These are phyloP conservation scores for Leucopsar rothschildi DNA, from an alignment of 2,113 vertebrate genomes.

Conservation along the genomic window DNA sequence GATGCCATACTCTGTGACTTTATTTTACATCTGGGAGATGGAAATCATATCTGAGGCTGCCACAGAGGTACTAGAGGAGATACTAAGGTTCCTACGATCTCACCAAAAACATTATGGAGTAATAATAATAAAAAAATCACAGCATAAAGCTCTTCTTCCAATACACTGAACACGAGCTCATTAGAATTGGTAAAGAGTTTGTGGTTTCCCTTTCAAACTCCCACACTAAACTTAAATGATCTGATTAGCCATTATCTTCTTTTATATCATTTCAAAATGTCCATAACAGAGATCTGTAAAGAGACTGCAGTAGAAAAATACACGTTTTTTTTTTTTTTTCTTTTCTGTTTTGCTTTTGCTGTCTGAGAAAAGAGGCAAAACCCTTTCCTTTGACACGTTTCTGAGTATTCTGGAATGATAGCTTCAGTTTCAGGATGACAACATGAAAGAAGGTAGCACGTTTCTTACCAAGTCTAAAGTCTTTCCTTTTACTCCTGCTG, in stretches of 20 bases:
- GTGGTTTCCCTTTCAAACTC: constrained; percentile 53
- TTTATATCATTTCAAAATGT: constrained; percentile 22
- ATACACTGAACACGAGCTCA: background rate
- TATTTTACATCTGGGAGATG: background rate
- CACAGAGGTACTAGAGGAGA: background rate
- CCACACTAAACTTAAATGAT: constrained; percentile 17
- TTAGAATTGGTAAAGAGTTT: constrained; percentile 25
- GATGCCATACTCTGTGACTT: background rate
- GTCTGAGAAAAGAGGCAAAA: constrained; percentile 47
- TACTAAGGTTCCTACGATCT: background rate
- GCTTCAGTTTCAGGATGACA: constrained; percentile 56
- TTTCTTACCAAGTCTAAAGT: background rate
- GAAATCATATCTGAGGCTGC: background rate
- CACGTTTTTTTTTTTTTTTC: background rate
- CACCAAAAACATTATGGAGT: background rate
- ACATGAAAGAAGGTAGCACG: background rate
- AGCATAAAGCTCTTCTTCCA: constrained; percentile 2
- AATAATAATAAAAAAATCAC: background rate
- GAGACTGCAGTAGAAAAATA: constrained; percentile 25
- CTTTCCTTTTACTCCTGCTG: background rate
- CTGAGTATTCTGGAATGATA: constrained; percentile 47
- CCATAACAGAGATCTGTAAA: constrained; percentile 4
- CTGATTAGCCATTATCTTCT: constrained; percentile 36
- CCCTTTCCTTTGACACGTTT: constrained; percentile 43
- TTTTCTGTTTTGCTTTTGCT: constrained; percentile 38